Evolutionary conservation across 2,797 vertebrate species (phyloP).

Genomic region (Rhabdomys pumilio): DNA sequence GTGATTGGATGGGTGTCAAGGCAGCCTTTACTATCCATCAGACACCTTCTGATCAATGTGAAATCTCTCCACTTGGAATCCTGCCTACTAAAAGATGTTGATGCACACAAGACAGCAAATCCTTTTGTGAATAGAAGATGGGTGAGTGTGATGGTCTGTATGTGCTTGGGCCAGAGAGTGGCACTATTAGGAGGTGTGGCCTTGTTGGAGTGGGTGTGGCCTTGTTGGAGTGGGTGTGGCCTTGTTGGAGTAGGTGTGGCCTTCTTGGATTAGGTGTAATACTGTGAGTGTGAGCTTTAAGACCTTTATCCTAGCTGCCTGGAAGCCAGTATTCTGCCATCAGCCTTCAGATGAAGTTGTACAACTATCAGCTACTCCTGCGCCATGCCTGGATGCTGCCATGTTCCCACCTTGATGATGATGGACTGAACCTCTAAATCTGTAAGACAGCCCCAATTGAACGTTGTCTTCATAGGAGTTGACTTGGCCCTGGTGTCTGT

Average conservation of each 20-base stretch:
- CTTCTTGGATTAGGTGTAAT: too few relatives aligned
- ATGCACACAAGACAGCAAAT: rapidly evolving
- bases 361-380: background rate
- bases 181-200: background rate
- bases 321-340: background rate
- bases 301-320: background rate
- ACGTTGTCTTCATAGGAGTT: background rate
- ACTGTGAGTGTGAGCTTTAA: background rate
- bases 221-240: background rate
- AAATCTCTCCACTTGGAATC: background rate
- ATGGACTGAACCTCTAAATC: background rate
- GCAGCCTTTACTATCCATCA: background rate
- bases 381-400: background rate
- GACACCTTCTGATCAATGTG: rapidly evolving
- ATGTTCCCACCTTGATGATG: background rate
- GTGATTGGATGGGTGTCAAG: rapidly evolving
- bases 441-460: background rate
- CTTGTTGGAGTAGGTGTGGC: background rate
- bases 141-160: background rate
- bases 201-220: too few relatives aligned
- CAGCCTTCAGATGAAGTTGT: background rate
- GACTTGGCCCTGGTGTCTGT: background rate
- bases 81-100: background rate
- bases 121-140: rapidly evolving
- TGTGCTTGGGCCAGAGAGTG: background rate